Evolutionary conservation across 2,113 vertebrate species (phyloP).

Genomic region (Polyodon spathula): DNA sequence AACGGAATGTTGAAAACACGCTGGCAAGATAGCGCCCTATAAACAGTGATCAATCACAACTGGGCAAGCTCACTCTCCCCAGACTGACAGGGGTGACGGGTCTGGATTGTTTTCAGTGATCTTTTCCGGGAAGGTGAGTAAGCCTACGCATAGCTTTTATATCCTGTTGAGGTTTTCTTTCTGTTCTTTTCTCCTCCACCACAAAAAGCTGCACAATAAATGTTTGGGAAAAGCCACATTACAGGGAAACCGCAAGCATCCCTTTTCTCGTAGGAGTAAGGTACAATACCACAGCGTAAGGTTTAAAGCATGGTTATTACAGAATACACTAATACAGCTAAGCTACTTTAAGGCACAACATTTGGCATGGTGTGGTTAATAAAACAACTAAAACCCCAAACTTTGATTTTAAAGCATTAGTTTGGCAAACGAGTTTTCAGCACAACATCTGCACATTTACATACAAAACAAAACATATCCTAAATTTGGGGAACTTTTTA

Average conservation of each 20-base stretch:
- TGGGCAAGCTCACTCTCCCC: neutral
- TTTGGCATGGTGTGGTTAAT: neutral
- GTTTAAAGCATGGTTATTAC: too few relatives aligned
- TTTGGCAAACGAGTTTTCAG: neutral
- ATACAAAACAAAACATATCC: neutral
- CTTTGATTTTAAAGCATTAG: neutral
- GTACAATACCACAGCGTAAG: too few relatives aligned
- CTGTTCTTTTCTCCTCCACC: too few relatives aligned
- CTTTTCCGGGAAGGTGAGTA: neutral
- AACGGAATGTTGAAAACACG: neutral
- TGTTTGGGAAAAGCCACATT: neutral
- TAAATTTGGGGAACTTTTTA: neutral
- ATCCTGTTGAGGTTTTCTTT: neutral
- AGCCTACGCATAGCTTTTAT: neutral
- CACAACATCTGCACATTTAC: neutral
- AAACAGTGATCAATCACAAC: neutral
- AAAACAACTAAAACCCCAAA: neutral
- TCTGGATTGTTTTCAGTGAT: neutral
- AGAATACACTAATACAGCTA: too few relatives aligned
- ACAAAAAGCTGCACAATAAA: neutral
- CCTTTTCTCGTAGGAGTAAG: neutral
- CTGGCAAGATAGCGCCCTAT: neutral
- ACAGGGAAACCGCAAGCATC: neutral
- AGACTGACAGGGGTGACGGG: neutral
- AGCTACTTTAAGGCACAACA: too few relatives aligned